phyloP scores from a whole-genome alignment of 2,113 vertebrate species.

The Fulmarus glacialis region DNA sequence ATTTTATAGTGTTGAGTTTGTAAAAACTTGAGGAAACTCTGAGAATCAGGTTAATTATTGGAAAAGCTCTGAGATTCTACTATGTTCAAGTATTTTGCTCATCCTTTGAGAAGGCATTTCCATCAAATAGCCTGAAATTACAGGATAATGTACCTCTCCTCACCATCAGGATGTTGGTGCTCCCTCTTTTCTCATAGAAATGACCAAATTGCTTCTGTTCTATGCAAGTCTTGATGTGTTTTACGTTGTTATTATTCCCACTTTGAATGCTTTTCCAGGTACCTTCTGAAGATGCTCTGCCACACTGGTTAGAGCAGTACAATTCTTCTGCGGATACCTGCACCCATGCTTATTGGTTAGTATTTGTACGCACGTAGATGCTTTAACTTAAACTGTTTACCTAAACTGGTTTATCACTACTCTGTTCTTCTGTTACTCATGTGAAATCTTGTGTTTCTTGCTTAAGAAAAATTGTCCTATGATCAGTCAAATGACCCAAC shows the following conservation, averaged over 20 bases:
- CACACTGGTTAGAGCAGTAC: constrained; percentile 95
- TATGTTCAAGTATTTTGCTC: background rate
- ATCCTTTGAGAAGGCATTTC: background rate
- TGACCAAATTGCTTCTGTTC: background rate
- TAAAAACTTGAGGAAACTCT: background rate
- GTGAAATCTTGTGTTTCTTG: background rate
- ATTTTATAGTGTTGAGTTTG: background rate
- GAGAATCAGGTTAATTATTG: background rate
- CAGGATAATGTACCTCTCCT: background rate
- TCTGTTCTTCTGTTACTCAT: background rate
- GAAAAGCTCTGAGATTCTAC: background rate
- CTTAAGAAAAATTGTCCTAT: background rate
- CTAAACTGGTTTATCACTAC: background rate
- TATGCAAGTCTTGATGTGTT: background rate
- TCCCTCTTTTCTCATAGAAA: background rate
- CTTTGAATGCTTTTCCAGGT: constrained; percentile 76
- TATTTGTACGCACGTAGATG: background rate
- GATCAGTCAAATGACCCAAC: background rate
- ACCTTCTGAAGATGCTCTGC: constrained; percentile 91
- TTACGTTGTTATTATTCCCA: background rate
- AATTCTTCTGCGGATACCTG: constrained; percentile 91
- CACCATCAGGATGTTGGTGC: background rate
- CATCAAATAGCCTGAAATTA: background rate
- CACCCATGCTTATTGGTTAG: constrained; percentile 95
- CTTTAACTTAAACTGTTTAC: background rate